These are phyloP conservation scores for Rhinolophus sinicus DNA, from an alignment of 2,113 vertebrate genomes.

Conservation along the genomic window DNA sequence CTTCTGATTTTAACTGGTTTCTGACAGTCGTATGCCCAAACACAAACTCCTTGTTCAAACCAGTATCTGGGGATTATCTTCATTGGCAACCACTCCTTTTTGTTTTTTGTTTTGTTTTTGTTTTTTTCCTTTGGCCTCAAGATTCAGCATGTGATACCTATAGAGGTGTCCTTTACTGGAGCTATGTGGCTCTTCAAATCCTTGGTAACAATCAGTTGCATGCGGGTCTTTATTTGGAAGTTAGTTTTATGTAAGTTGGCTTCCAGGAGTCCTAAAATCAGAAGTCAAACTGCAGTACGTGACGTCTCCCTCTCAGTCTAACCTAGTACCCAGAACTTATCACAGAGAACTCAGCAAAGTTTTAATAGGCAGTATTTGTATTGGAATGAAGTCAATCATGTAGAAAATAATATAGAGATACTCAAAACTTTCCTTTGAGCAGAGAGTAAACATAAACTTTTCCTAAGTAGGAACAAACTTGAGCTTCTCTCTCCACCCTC, in stretches of 20 bases:
- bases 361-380: background rate
- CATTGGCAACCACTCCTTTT: background rate
- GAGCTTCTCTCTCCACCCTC: background rate
- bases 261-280: background rate
- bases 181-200: background rate
- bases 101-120: background rate
- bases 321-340: background rate
- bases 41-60: background rate
- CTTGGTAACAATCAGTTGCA: background rate
- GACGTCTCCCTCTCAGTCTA: background rate
- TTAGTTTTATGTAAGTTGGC: background rate
- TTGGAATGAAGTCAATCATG: background rate
- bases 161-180: background rate
- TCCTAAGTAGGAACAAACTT: background rate
- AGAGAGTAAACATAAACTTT: background rate
- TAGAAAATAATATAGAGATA: background rate
- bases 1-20: background rate
- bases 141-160: background rate
- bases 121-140: background rate
- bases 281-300: background rate
- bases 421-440: background rate
- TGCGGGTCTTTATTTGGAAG: conserved; percentile 22
- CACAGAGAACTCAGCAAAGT: background rate
- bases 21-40: background rate
- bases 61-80: background rate